These are phyloP conservation scores for Aquatica leii DNA, from an alignment of 2,888 invertebrate genomes.

Conservation along the genomic window DNA sequence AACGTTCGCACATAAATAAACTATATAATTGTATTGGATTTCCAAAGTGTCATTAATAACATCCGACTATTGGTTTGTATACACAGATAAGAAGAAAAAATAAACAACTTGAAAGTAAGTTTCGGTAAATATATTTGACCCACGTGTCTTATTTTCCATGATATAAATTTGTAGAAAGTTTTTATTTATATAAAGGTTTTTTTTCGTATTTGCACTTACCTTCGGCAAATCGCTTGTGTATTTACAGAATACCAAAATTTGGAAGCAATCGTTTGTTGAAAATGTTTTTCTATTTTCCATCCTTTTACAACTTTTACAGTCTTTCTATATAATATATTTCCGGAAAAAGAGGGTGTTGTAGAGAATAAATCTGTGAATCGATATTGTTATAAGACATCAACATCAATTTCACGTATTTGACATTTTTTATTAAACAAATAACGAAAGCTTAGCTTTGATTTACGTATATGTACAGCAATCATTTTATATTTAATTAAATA, in stretches of 20 bases:
- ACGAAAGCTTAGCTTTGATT: too few relatives aligned
- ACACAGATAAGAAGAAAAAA: too few relatives aligned
- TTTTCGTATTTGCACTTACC: neutral
- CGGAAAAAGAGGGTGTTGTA: slow-evolving; percentile 6
- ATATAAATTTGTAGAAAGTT: neutral
- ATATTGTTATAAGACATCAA: slow-evolving; percentile 13
- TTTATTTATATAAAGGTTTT: neutral
- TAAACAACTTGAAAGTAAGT: too few relatives aligned
- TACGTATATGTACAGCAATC: too few relatives aligned
- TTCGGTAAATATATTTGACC: too few relatives aligned
- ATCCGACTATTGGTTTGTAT: too few relatives aligned
- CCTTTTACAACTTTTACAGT: slow-evolving; percentile 8
- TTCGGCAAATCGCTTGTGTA: slow-evolving; percentile 6
- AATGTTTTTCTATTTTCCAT: slow-evolving; percentile 7
- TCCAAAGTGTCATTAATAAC: too few relatives aligned
- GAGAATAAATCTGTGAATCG: slow-evolving; percentile 11
- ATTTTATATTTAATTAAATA: too few relatives aligned
- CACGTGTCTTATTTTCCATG: too few relatives aligned
- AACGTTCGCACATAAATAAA: too few relatives aligned
- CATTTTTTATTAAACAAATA: neutral
- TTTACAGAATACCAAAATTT: slow-evolving; percentile 9
- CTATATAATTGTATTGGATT: too few relatives aligned
- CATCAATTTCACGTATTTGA: slow-evolving; percentile 13
- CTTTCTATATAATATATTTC: slow-evolving; percentile 12
- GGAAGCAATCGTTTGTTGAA: slow-evolving; percentile 9